Conservation (phyloP, 92 coral and sea anemone species). For the Phenganax marumi region DNA sequence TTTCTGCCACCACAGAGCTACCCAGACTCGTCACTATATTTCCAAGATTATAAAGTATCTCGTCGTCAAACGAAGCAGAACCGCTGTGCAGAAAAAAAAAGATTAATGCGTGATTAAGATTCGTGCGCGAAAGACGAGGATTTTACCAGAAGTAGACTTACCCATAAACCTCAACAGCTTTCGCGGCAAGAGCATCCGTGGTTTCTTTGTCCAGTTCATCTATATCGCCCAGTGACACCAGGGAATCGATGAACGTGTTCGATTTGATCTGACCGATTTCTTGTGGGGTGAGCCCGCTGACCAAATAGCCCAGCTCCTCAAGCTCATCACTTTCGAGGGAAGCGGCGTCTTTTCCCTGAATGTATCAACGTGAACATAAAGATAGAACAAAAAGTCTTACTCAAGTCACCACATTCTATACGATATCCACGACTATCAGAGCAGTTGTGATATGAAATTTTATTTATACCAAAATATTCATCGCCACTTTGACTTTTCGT, state of each 20-base stretch:
- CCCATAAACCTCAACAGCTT: slow-evolving; percentile 55
- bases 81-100: slow-evolving; percentile 11
- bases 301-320: slow-evolving; percentile 60
- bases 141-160: slow-evolving; percentile 9
- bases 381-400: neutral
- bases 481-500: slow-evolving; percentile 43
- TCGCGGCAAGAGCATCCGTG: slow-evolving; percentile 49
- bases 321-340: slow-evolving; percentile 60
- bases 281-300: slow-evolving; percentile 55
- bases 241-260: slow-evolving; percentile 49
- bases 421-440: neutral
- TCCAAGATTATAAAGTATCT: slow-evolving; percentile 20
- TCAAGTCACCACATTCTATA: neutral
- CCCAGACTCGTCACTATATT: slow-evolving; percentile 30
- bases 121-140: neutral
- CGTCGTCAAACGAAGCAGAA: slow-evolving; percentile 14
- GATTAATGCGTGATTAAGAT: neutral
- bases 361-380: neutral
- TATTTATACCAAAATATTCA: slow-evolving; percentile 62
- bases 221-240: slow-evolving; percentile 54
- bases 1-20: slow-evolving; percentile 10
- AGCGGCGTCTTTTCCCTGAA: slow-evolving; percentile 56
- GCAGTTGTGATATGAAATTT: neutral
- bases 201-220: slow-evolving; percentile 51
- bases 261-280: slow-evolving; percentile 45